Percentiles rank a stretch among this genome's conserved stretches.
Evolutionary conservation across 2,113 vertebrate species (phyloP).

Genomic region (Coryphaenoides rupestris): DNA sequence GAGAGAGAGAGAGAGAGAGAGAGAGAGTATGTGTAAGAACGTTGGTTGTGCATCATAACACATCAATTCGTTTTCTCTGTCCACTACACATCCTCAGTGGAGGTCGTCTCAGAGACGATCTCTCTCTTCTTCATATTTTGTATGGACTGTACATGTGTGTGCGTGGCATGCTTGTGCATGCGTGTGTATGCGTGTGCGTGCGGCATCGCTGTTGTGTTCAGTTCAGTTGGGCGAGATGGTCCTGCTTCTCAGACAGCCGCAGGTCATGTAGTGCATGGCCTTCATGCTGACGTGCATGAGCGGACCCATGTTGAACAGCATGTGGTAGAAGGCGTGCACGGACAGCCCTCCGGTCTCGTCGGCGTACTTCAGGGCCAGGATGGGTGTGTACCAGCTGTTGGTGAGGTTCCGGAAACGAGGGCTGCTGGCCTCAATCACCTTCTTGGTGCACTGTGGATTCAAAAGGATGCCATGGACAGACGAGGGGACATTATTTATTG

Average conservation of each 20-base stretch:
- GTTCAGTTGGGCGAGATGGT: conserved; percentile 54
- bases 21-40: neutral
- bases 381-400: conserved; percentile 77
- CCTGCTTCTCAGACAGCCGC: conserved; percentile 72
- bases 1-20: too few species aligned
- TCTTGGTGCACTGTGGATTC: conserved; percentile 74
- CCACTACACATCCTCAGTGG: too few species aligned
- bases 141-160: neutral
- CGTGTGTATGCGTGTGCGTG: neutral
- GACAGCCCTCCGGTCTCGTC: conserved; percentile 82
- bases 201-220: neutral
- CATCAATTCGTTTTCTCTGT: too few species aligned
- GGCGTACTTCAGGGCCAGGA: conserved; percentile 81
- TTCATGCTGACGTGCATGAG: conserved; percentile 77
- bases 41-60: too few species aligned
- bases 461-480: neutral
- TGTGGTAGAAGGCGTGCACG: conserved; percentile 81
- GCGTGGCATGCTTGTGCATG: neutral
- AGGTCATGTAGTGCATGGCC: conserved; percentile 77
- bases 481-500: neutral
- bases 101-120: too few species aligned
- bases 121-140: neutral
- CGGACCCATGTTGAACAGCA: conserved; percentile 81
- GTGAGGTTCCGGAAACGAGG: conserved; percentile 84
- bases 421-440: conserved; percentile 76